Evolutionary conservation across 2,888 invertebrate species (phyloP), one percentile per base, ranked within the genome.

Genomic region (Melolontha melolontha): DNA sequence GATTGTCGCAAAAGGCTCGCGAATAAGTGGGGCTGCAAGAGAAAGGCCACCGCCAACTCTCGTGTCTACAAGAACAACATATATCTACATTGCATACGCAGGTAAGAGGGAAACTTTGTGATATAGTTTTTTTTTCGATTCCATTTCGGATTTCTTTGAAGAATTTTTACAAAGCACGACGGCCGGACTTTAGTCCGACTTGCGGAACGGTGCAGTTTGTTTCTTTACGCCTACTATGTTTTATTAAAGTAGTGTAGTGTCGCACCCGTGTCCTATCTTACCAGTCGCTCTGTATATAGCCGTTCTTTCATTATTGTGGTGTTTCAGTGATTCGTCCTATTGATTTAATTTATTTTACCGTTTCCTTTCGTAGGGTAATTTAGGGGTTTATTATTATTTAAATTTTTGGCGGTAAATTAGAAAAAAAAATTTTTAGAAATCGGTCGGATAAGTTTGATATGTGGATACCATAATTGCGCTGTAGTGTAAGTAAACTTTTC

Each of bases 101-200:
- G 72, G 74, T 73, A 73, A 74, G 74, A 73, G 74, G 74, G 74
- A 74, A 74, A 72, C 72, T 71, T n/a, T 70, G 47, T 70, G 73
- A 73, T 73, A 74, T 62, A 70, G 64, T 74, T 74, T 74, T 71
- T 71, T 63, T 72, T 73, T 69, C 70, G 66, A 66, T 72, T 73
- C 72, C 70, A 68, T 73, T 62, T 62, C 47, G 59, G 59, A 62
- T 62, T 62, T 62, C 49, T 62, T 73, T 71, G 71, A 65, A 59
- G 71, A 72, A 73, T 70, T 74, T 74, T 74, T 72, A 68, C 70
- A 69, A 67, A 70, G 63, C 67, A 67, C 62, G 41, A 62, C 64
- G 66, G 66, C 63, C 66, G 69, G 71, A 65, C 68, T 71, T 47
- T 69, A 71, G 73, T 71, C 64, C 66, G 59, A 65, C 51, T 65